A percentile compares a stretch with the other conserved stretches of the same genome.
Evolutionary conservation across 1,140 invertebrate genomes (phyloP).

Genomic region (Rhynchophorus ferrugineus): DNA sequence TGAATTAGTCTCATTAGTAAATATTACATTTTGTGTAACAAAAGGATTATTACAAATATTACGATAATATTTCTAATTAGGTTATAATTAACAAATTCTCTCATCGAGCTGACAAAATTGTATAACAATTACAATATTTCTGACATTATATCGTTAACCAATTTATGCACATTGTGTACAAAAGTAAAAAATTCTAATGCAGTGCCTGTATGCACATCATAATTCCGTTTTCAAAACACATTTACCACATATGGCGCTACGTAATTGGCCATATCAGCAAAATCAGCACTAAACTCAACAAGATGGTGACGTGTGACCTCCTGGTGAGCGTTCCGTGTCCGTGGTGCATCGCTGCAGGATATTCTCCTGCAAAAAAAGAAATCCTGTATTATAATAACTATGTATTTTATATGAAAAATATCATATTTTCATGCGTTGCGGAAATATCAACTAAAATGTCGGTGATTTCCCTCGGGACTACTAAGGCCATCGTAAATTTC

Average conservation of each 20-base stretch:
- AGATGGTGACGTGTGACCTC: slow-evolving; percentile 33
- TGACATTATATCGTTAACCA: neutral
- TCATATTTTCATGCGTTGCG: too few species aligned
- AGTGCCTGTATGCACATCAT: neutral
- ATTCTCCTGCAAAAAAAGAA: slow-evolving; percentile 56
- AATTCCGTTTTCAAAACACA: neutral
- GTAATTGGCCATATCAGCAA: slow-evolving; percentile 24
- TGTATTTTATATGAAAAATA: too few species aligned
- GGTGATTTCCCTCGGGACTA: too few species aligned
- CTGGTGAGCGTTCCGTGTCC: slow-evolving; percentile 42
- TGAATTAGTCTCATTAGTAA: too few species aligned
- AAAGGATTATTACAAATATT: too few species aligned
- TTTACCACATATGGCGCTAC: slow-evolving; percentile 24
- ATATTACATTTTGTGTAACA: too few species aligned
- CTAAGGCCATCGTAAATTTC: too few species aligned
- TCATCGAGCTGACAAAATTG: neutral
- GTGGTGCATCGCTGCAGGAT: slow-evolving; percentile 77
- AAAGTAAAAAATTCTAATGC: slow-evolving; percentile 17
- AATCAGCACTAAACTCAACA: slow-evolving; percentile 27
- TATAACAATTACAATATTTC: neutral
- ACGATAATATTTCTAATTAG: too few species aligned
- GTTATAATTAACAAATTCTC: too few species aligned
- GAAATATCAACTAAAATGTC: too few species aligned
- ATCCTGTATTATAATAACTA: neutral
- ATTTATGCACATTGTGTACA: slow-evolving; percentile 9